A percentile compares a stretch with the other conserved stretches of the same genome.
Evolutionary conservation across 37 sponge, comb jelly and placozoan species (phyloP).

Genomic region (Lycopodina hypogea): DNA sequence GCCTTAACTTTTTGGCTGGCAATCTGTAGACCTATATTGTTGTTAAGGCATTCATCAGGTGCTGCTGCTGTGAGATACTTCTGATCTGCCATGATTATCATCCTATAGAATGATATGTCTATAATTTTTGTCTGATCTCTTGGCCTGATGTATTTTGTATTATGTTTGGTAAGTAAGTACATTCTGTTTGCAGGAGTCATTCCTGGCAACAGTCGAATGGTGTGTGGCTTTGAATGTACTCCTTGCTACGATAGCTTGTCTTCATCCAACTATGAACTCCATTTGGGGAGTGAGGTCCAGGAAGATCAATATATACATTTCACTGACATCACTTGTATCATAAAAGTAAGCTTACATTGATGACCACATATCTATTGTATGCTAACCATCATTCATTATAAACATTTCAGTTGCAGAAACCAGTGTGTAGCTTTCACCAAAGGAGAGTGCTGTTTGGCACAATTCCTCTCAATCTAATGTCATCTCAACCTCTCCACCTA

Average conservation of each 20-base stretch:
- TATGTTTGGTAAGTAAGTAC: too few species aligned
- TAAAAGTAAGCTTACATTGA: neutral
- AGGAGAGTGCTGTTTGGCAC: slow-evolving; percentile 55
- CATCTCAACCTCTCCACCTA: slow-evolving; percentile 26
- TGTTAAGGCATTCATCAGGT: too few species aligned
- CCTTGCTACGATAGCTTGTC: slow-evolving; percentile 46
- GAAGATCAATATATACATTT: neutral
- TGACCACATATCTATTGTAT: neutral
- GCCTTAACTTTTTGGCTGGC: too few species aligned
- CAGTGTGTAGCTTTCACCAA: slow-evolving; percentile 42
- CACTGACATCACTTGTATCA: neutral
- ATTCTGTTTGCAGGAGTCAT: slow-evolving; percentile 47
- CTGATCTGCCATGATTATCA: too few species aligned
- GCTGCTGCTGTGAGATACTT: too few species aligned
- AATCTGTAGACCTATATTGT: too few species aligned
- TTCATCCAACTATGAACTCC: slow-evolving; percentile 42
- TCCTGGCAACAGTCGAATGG: slow-evolving; percentile 49
- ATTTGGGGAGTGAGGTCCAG: slow-evolving; percentile 15
- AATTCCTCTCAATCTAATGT: slow-evolving; percentile 63
- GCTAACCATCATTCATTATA: neutral
- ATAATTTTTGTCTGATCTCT: too few species aligned
- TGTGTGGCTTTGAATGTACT: slow-evolving; percentile 66
- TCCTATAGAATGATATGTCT: too few species aligned
- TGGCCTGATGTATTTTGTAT: too few species aligned
- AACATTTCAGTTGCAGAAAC: slow-evolving; percentile 26